Evolutionary conservation across 2,797 vertebrate genomes (phyloP), one percentile per base, ranked within the genome.

Genomic region (Erithacus rubecula): DNA sequence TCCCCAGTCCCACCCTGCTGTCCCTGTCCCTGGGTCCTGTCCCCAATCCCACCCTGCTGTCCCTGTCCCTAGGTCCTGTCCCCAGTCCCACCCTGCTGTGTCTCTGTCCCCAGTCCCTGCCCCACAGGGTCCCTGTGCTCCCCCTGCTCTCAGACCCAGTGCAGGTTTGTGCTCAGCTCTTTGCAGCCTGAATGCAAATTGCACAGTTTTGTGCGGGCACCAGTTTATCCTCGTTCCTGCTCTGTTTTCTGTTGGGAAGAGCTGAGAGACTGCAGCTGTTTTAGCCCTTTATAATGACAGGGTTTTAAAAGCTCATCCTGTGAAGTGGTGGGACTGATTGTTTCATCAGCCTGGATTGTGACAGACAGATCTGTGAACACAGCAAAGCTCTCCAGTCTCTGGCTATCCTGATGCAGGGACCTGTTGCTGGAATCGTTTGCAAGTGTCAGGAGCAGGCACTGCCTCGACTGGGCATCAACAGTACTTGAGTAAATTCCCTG

Each of bases 211-310:
- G 46, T 32, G 55, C n/a, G 90, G 77, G 62, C 34, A 24, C 47
- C 0, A 0, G 37, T 87, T 93, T 86, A 23, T 53, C 44, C 63
- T 75, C 16, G 69, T 87, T 78, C 60, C 46, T 65, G 52, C 60
- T 88, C 72, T 58, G 30, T 59, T 93, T 90, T 56, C 77, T 55
- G 41, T 65, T 91, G 81, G 64, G 83, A 77, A 82, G 87, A 92
- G 81, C 82, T 85, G 87, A 80, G 83, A 91, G 14, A 62, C 60
- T 53, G 16, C 29, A 36, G 72, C 69, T 68, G 70, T 79, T 87
- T 94, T 71, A 64, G 87, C 64, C 79, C 71, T 83, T 85, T 78
- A 51, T 89, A 75, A 81, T 44, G 69, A 29, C 79, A 46, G 69
- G 26, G 51, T 9, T 91, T 92, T 69, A 49, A 65, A 87, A 72